These are phyloP conservation scores for Cantharis nigra DNA, from an alignment of 2,888 invertebrate genomes.

Conservation along the genomic window DNA sequence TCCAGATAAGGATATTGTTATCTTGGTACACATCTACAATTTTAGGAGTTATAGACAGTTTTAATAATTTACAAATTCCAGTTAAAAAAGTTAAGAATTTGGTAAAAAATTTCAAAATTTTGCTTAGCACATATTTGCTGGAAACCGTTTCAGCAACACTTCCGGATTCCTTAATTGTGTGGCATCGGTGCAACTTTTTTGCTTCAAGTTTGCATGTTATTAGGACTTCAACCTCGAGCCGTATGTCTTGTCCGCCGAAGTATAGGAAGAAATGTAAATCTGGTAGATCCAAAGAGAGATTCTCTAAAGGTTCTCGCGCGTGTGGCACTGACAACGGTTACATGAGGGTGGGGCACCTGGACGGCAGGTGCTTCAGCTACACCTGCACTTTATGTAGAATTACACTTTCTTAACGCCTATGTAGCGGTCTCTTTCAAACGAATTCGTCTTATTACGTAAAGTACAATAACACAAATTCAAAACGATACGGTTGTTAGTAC, in stretches of 20 bases:
- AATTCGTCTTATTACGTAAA: conserved; percentile 23
- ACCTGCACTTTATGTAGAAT: conserved; percentile 43
- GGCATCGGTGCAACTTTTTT: conserved; percentile 1
- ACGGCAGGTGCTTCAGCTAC: conserved; percentile 35
- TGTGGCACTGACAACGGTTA: conserved; percentile 37
- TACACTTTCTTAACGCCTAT: conserved; percentile 46
- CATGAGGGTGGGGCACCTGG: conserved; percentile 41
- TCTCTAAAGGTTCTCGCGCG: conserved; percentile 29
- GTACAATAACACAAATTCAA: conserved; percentile 21
- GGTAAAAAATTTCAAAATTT: neutral
- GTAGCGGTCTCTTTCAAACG: conserved; percentile 26
- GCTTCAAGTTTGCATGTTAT: conserved; percentile 14
- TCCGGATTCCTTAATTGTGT: neutral
- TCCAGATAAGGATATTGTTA: neutral
- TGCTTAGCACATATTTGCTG: neutral
- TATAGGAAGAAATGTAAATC: conserved; percentile 31
- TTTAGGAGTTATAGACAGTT: neutral
- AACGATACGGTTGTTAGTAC: conserved; percentile 13
- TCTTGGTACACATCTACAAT: neutral
- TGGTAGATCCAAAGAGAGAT: conserved; percentile 21
- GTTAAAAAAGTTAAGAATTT: neutral
- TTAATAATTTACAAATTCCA: neutral
- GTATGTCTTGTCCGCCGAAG: conserved; percentile 19
- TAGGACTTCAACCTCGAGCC: conserved; percentile 21
- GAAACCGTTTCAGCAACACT: neutral